A percentile compares a stretch with the other conserved stretches of the same genome.
phyloP scores from a whole-genome alignment of 2,113 vertebrate species.

The Upupa epops region DNA sequence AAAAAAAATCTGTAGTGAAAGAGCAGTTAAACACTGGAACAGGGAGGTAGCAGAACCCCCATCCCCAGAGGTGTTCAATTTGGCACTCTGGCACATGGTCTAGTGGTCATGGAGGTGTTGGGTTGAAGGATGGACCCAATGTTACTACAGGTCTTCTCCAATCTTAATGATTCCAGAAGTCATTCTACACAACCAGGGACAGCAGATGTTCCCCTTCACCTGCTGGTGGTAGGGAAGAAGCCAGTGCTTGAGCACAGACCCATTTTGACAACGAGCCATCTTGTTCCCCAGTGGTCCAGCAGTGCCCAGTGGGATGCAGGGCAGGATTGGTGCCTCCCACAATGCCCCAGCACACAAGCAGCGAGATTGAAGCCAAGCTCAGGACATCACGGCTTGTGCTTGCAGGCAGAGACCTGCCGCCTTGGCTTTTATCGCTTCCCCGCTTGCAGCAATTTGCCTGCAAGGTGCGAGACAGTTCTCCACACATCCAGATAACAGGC shows the following conservation, averaged over 20 bases:
- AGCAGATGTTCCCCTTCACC: neutral
- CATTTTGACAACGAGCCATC: neutral
- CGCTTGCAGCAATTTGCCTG: neutral
- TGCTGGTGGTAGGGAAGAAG: neutral
- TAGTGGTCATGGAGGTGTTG: too few species aligned
- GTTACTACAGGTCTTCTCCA: too few species aligned
- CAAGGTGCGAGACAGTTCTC: neutral
- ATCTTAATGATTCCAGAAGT: neutral
- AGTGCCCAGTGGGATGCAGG: neutral
- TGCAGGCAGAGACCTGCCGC: accelerated
- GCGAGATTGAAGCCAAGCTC: neutral
- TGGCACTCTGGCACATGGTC: too few species aligned
- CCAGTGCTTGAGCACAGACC: neutral
- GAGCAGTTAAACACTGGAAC: too few species aligned
- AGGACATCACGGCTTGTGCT: accelerated
- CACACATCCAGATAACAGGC: neutral
- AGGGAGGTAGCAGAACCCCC: too few species aligned
- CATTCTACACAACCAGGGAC: neutral
- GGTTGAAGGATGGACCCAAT: too few species aligned
- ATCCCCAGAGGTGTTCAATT: too few species aligned
- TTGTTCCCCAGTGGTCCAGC: accelerated
- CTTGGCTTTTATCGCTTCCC: accelerated
- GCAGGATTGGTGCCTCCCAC: neutral
- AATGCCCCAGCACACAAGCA: accelerated
- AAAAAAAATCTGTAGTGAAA: too few species aligned